Evolutionary conservation across 2,797 vertebrate species (phyloP).

Genomic region (Cuniculus paca): DNA sequence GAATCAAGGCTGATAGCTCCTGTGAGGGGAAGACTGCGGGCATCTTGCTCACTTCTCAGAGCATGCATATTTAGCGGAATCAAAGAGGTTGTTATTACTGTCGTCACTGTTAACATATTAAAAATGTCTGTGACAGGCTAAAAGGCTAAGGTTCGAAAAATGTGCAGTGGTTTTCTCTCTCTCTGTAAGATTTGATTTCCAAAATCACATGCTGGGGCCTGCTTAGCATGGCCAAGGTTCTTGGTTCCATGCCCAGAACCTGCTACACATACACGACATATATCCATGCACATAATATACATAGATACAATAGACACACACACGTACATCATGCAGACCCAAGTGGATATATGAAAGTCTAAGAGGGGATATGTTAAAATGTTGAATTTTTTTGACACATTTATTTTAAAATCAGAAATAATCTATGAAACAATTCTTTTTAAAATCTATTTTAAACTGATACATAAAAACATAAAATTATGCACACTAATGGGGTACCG

Average conservation of each 20-base stretch:
- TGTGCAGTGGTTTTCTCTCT: not conserved
- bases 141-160: constrained; percentile 26
- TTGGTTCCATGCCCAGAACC: not conserved
- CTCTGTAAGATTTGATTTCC: not conserved
- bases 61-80: not conserved
- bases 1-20: not conserved
- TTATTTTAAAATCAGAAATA: constrained; percentile 53
- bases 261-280: not conserved
- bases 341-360: not conserved
- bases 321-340: not conserved
- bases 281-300: no score
- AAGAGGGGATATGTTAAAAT: not conserved
- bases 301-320: not conserved
- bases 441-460: not conserved
- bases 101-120: not conserved
- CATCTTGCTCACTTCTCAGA: not conserved
- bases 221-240: not conserved
- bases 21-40: not conserved
- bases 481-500: fast-evolving
- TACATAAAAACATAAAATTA: not conserved
- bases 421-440: not conserved
- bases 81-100: not conserved
- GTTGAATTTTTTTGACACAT: not conserved
- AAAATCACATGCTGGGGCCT: not conserved
- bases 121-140: not conserved